Conservation (phyloP, 23 tunicate genomes). For the Diplosoma virens region DNA sequence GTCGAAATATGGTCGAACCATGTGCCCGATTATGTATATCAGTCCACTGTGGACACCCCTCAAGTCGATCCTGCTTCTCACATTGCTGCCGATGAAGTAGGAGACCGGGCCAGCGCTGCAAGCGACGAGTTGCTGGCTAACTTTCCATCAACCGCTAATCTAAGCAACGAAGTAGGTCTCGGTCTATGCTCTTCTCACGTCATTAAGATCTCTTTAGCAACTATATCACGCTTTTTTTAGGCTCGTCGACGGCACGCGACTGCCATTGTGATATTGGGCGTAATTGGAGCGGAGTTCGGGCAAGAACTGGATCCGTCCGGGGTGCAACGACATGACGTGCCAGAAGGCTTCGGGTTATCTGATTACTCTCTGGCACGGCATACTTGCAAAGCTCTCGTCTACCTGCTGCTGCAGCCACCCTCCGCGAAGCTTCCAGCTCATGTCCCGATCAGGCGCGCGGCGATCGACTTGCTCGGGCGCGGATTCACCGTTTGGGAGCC, state of each 20-base stretch:
- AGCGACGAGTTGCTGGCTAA: conserved; percentile 49
- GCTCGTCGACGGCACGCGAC: conserved; percentile 84
- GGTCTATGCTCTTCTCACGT: no score
- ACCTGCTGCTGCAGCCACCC: conserved; percentile 70
- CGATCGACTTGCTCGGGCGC: conserved; percentile 84
- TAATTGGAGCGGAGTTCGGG: conserved; percentile 91
- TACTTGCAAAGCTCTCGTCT: conserved; percentile 87
- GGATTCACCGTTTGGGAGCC: conserved; percentile 98
- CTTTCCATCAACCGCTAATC: background rate
- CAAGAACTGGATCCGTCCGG: conserved; percentile 67
- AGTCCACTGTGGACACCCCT: conserved; percentile 26
- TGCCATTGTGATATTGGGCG: conserved; percentile 91
- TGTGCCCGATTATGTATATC: conserved; percentile 73
- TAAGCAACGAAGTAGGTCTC: conserved; percentile 4
- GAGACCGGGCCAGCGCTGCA: conserved; percentile 59
- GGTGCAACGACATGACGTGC: conserved; percentile 41
- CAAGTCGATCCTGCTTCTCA: conserved; percentile 27
- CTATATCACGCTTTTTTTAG: conserved; percentile 26
- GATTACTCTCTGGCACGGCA: conserved; percentile 72
- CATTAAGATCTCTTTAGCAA: no score
- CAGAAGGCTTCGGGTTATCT: conserved; percentile 63
- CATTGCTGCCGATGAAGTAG: conserved; percentile 52
- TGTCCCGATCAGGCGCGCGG: conserved; percentile 84
- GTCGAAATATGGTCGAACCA: conserved; percentile 67
- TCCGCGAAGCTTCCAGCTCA: conserved; percentile 77